phyloP scores from a whole-genome alignment of 2,797 vertebrate genomes.

The Sebastes reedi region DNA sequence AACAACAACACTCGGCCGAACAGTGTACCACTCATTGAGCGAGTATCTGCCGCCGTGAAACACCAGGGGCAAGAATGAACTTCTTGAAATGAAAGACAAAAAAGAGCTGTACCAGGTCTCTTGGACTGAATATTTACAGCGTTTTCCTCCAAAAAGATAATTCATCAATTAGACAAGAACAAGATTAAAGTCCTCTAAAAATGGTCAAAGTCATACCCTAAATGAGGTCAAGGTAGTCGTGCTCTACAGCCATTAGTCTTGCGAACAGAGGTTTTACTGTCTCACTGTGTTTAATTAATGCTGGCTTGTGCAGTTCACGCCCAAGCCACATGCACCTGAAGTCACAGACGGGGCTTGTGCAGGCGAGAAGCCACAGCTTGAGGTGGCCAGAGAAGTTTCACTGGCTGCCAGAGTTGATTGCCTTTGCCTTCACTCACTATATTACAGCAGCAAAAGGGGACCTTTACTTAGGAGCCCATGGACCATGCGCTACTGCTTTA shows the following conservation, averaged over 20 bases:
- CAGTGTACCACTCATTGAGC: not conserved
- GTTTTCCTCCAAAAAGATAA: constrained; percentile 10
- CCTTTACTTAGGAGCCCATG: constrained; percentile 51
- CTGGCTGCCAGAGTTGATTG: constrained; percentile 60
- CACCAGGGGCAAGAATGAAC: not conserved
- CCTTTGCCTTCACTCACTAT: constrained; percentile 53
- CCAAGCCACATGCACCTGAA: constrained; percentile 36
- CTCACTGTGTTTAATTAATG: constrained; percentile 77
- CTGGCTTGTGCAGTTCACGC: constrained; percentile 48
- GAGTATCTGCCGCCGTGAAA: not conserved
- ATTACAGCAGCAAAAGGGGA: constrained; percentile 51
- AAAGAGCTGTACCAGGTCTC: constrained; percentile 1
- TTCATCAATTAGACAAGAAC: constrained; percentile 36
- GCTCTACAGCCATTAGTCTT: constrained; percentile 66
- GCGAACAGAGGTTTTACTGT: constrained; percentile 60
- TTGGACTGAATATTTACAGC: constrained; percentile 18
- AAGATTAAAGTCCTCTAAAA: constrained; percentile 68
- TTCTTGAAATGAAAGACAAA: constrained; percentile 11
- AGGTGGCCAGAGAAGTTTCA: constrained; percentile 35
- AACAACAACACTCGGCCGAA: constrained; percentile 46
- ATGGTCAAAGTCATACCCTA: constrained; percentile 69
- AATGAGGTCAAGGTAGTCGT: constrained; percentile 57
- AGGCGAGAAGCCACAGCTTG: constrained; percentile 16
- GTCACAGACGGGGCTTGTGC: constrained; percentile 9
- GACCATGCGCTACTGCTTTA: constrained; percentile 48